Base-by-base conservation (phyloP, 2,888 invertebrate species). In the Ischnus inquisitorius region DNA sequence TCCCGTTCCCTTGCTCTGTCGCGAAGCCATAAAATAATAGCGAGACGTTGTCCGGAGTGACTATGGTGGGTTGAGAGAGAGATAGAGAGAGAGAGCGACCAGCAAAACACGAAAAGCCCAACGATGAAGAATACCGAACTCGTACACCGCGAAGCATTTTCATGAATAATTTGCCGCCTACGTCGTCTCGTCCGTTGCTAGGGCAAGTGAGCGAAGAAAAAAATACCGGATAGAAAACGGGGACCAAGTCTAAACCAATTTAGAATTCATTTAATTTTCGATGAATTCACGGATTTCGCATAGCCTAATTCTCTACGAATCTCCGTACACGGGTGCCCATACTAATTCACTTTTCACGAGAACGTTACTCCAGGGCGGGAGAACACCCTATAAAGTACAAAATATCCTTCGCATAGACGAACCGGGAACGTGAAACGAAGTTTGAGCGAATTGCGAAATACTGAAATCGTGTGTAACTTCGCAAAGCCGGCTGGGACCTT, bases 1-100 rank as follows among this genome's bases (percentile, higher is more conserved):
- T 51, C n/a, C n/a, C 51, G 0, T 6, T 54, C n/a, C 22, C 54
- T 54, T n/a, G 16, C 22, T 19, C 48, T 39, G 19, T 34, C 28
- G 69, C 71, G 43, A 60, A 67, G 68, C 76, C 51, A 83, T 83
- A 77, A 83, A 83, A 83, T 83, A 83, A 83, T 83, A 79, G 83
- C 72, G 65, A 51, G 60, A 71, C 76, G 76, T 77, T 76, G 72
- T 68, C 71, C 76, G 71, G 62, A 76, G 69, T 76, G 64, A 64
- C 64, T 34, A 64, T 34, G 14, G n/a, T 25, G 8, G 28, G 60
- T 43, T 51, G 19, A 3, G 60, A 10, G 60, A 12, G 39, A n/a
- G 3, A 46, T n/a, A 10, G 54, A 28, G 62, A 69, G 48, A 60
- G 16, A 41, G 2, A 46, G 28, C 8, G 25, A 2, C 19, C 25